A percentile compares a stretch with the other conserved stretches of the same genome.
Conservation (phyloP, 2,113 vertebrate genomes). For the Calypte anna region DNA sequence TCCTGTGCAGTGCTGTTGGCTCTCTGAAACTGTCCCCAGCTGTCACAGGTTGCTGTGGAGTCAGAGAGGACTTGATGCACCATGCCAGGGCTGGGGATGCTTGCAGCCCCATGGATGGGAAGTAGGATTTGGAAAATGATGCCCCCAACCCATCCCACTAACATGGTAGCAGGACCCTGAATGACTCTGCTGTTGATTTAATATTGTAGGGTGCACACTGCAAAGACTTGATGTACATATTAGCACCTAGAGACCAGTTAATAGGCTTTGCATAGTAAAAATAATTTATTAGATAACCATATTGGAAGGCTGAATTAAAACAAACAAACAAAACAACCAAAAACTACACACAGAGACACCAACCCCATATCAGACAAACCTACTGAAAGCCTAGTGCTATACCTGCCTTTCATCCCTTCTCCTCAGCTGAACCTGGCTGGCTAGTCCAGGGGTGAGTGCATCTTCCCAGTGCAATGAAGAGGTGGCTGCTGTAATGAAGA, state of each 20-base stretch:
- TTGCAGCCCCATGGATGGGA: neutral
- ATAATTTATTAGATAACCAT: neutral
- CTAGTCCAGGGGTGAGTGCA: neutral
- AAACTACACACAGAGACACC: neutral
- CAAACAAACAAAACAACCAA: neutral
- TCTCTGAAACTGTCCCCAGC: neutral
- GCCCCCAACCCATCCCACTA: neutral
- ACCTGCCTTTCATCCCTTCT: neutral
- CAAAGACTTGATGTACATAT: neutral
- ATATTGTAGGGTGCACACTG: fast-evolving
- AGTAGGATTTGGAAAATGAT: neutral
- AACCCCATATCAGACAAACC: neutral
- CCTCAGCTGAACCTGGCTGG: neutral
- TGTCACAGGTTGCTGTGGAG: neutral
- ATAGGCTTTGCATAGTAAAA: neutral
- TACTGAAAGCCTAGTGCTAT: neutral
- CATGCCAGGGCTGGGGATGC: neutral
- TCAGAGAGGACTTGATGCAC: fast-evolving
- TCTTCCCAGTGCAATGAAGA: neutral
- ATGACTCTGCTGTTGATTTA: neutral
- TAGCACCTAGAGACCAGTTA: neutral
- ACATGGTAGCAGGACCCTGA: too few relatives aligned
- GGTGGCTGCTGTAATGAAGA: fast-evolving
- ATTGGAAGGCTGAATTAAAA: neutral
- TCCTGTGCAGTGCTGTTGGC: neutral